A percentile compares a stretch with the other conserved stretches of the same genome.
phyloP scores from a whole-genome alignment of 2,888 invertebrate genomes.

The Andrena praecox region DNA sequence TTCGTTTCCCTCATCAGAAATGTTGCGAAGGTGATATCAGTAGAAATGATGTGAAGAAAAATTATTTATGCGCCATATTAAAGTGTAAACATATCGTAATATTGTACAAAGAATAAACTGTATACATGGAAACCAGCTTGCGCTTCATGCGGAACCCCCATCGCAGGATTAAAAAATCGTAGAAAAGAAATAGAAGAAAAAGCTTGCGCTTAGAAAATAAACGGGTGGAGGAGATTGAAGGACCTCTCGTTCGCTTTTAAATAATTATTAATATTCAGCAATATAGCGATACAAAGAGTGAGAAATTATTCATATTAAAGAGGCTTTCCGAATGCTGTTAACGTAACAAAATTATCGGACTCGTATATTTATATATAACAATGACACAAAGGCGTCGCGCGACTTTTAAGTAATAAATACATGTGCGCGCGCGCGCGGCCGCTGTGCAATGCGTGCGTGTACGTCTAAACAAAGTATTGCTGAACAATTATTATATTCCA shows the following conservation, averaged over 20 bases:
- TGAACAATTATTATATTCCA: constrained; percentile 41
- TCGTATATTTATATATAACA: constrained; percentile 55
- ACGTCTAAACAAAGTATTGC: constrained; percentile 44
- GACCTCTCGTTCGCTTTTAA: constrained; percentile 49
- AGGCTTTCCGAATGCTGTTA: constrained; percentile 43
- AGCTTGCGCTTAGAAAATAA: background rate
- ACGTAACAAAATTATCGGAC: constrained; percentile 62
- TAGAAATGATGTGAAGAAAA: constrained; percentile 46
- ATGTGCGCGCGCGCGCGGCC: constrained; percentile 33
- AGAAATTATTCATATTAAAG: constrained; percentile 57
- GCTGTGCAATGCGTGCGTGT: constrained; percentile 42
- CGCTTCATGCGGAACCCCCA: background rate
- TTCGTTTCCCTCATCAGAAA: constrained; percentile 53
- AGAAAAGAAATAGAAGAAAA: background rate
- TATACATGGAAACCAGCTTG: constrained; percentile 45
- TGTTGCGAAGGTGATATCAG: constrained; percentile 45
- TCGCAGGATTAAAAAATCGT: background rate
- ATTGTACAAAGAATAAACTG: constrained; percentile 71
- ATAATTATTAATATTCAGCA: constrained; percentile 69
- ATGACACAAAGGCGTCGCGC: constrained; percentile 54
- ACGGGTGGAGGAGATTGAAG: background rate
- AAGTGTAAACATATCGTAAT: constrained; percentile 66
- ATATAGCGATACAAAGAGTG: constrained; percentile 68
- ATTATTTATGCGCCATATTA: constrained; percentile 66
- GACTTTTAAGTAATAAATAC: constrained; percentile 72